Base-by-base conservation (phyloP, 2,113 vertebrate genomes). In the Podocnemis expansa region DNA sequence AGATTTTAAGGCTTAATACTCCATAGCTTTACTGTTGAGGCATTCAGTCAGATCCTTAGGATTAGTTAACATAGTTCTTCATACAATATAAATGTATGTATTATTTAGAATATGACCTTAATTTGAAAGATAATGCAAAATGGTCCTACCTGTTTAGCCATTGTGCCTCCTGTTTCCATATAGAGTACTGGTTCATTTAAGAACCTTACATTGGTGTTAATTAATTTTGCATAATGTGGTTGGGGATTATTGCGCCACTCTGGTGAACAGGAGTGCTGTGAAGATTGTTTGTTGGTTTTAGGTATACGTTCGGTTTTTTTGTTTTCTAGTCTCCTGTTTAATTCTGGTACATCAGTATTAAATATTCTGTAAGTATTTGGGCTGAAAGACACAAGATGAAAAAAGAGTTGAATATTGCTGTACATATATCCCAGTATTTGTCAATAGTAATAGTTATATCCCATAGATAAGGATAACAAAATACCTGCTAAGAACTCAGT, bases 171-270 rank as follows among this genome's bases (percentile, higher is more conserved):
- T 24, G 93, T 95, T 83, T 97, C 96, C 81, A 97, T 95, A 41
- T 63, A 94, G 56, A 83, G 38, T 51, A 98, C 80, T 54, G 97
- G 97, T 49, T 98, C 93, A 19, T 98, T 98, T 47, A 95, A 92
- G 90, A 97, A 97, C 82, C 95, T 98, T 73, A 93, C 63, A 55
- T 94, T 98, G 70, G 92, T 97, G 84, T 89, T 88, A 88, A 98
- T 98, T 91, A 97, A 98, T 90, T 96, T 97, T 84, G 95, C 93
- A 82, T 97, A 96, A 88, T 29, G 63, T 3, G 97, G 84, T 29
- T 97, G 95, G 81, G 96, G 95, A 93, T 97, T 97, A 93, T 94
- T 79, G 6, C 85, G 13, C 78, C 85, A 94, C 41, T 88, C 78
- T 60, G 80, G 73, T 24, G 75, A 94, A 56, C 8, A 54, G 0